Evolutionary conservation across 2,888 invertebrate species (phyloP).

Genomic region (Polydrusus pterygomalis): DNA sequence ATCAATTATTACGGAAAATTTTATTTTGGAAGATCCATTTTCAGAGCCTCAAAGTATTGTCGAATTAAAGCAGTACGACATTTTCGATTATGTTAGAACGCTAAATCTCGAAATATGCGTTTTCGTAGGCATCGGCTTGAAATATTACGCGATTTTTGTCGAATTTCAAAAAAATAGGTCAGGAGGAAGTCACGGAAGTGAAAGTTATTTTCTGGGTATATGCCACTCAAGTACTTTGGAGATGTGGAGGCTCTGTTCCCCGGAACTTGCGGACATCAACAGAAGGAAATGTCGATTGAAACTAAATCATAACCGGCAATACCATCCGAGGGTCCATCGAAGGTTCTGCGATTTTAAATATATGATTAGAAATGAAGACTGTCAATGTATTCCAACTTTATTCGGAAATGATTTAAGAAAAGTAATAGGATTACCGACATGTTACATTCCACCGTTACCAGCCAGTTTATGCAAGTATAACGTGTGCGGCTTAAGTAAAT

Average conservation of each 20-base stretch:
- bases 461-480: constrained; percentile 69
- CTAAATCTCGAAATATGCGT: constrained; percentile 72
- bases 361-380: constrained; percentile 63
- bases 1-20: constrained; percentile 16
- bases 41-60: constrained; percentile 49
- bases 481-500: constrained; percentile 69
- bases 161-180: constrained; percentile 60
- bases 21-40: constrained; percentile 29
- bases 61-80: constrained; percentile 66
- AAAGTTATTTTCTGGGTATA: constrained; percentile 70
- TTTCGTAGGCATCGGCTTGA: constrained; percentile 72
- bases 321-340: constrained; percentile 68
- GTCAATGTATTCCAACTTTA: constrained; percentile 59
- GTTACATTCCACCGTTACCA: constrained; percentile 69
- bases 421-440: constrained; percentile 71
- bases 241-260: constrained; percentile 70
- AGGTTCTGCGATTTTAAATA: constrained; percentile 71
- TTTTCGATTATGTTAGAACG: constrained; percentile 68
- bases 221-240: constrained; percentile 69
- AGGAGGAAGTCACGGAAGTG: constrained; percentile 31
- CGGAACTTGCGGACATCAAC: constrained; percentile 65
- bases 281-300: constrained; percentile 68
- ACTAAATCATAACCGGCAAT: constrained; percentile 59
- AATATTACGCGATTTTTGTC: constrained; percentile 70
- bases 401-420: constrained; percentile 66